A percentile compares a stretch with the other conserved stretches of the same genome.
Evolutionary conservation across 2,888 invertebrate genomes (phyloP).

Genomic region (Itoplectis maculator): DNA sequence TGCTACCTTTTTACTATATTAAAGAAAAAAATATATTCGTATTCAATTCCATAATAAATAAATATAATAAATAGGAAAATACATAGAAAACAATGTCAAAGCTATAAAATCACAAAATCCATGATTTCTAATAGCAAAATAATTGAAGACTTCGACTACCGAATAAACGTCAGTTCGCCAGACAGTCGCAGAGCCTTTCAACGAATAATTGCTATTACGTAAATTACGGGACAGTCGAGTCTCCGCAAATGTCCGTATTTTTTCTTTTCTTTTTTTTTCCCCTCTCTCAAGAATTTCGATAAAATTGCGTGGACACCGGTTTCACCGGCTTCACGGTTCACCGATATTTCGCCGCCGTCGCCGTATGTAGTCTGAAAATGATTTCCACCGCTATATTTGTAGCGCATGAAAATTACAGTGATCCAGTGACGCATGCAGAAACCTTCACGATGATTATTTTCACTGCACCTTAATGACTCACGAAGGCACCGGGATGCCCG

Average conservation of each 20-base stretch:
- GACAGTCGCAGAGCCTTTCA: neutral
- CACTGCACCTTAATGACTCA: conserved; percentile 66
- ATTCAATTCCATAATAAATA: no score
- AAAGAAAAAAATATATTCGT: no score
- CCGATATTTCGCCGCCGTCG: conserved; percentile 28
- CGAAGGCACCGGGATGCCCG: conserved; percentile 51
- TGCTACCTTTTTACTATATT: no score
- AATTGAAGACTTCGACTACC: no score
- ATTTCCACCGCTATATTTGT: conserved; percentile 52
- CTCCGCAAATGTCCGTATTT: neutral
- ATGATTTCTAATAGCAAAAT: no score
- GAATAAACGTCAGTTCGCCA: neutral
- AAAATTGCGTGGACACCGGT: neutral
- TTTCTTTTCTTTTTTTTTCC: conserved; percentile 15
- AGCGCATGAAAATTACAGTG: conserved; percentile 61
- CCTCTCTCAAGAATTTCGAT: conserved; percentile 4
- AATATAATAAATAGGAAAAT: no score
- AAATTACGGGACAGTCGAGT: neutral
- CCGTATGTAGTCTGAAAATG: conserved; percentile 10
- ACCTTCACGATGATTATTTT: conserved; percentile 58
- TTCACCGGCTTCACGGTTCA: conserved; percentile 5
- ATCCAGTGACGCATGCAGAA: conserved; percentile 66
- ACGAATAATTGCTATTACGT: neutral
- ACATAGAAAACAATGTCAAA: no score
- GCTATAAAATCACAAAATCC: no score